Base-by-base conservation (phyloP, 1,140 invertebrate species). In the Drosophila nasuta region DNA sequence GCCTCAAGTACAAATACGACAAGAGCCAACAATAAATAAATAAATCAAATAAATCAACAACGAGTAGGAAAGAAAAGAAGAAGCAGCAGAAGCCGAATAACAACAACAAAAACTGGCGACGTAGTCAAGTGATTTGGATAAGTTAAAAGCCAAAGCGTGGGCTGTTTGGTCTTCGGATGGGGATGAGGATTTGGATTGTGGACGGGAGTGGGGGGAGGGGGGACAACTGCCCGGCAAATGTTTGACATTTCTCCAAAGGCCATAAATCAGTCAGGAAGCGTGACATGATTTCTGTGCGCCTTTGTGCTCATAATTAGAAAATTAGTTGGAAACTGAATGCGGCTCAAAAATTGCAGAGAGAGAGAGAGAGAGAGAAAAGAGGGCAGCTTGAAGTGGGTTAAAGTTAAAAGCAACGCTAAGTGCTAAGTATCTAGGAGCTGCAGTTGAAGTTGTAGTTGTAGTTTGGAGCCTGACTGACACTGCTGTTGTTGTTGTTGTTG, bases 161-260 rank as follows among this genome's bases (percentile, higher is more conserved):
- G 81, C 52, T 66, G 35, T 11, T 57, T 4, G 30, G 28, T 8
- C n/a, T 28, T 8, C 35, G 8, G 25, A 8, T 11, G 11, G 33
- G n/a, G 35, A 28, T 2, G 48, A 30, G 33, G 41, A 33, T 35
- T 48, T 35, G 45, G 11, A 51, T 13, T 11, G 15, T 51, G 28
- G 51, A 28, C 3, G 2, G 20, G 17, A 10, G 28, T 3, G 30
- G n/a, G 11, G 25, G 8, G n/a, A 0, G 10, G 25, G 48, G 20
- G 54, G 25, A 10, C 10, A 64, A 70, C 20, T 73, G 81, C 54
- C 62, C 66, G 73, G 79, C 71, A 74, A 86, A 81, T 83, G 81
- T 89, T 91, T 91, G 88, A 91, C 88, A 91, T 91, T 91, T 89
- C 88, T 91, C 83, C 89, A 91, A 77, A 17, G 66, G 51, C 81